Evolutionary conservation across 2,888 invertebrate species (phyloP).

Genomic region (Tenthredo livida): DNA sequence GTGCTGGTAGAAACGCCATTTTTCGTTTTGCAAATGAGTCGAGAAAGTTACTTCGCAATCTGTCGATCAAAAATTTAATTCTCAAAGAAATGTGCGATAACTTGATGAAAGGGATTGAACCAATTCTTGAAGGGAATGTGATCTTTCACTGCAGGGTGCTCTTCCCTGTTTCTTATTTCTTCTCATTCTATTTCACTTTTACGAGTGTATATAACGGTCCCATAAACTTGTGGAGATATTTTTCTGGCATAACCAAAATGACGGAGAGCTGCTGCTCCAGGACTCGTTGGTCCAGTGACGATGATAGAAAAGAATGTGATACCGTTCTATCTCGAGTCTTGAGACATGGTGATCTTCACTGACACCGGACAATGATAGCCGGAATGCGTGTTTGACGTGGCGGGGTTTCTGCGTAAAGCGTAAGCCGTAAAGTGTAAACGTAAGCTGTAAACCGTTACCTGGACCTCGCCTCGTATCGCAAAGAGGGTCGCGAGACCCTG

Average conservation of each 20-base stretch:
- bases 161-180: neutral
- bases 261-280: neutral
- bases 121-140: neutral
- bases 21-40: neutral
- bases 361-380: neutral
- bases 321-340: neutral
- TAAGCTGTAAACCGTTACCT: constrained; percentile 45
- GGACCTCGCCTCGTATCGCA: constrained; percentile 20
- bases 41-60: neutral
- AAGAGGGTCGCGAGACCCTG: constrained; percentile 41
- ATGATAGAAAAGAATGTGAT: neutral
- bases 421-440: constrained; percentile 40
- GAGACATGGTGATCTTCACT: neutral
- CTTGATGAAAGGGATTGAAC: neutral
- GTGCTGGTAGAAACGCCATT: neutral
- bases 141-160: neutral
- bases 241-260: neutral
- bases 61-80: neutral
- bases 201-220: neutral
- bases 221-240: neutral
- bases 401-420: constrained; percentile 26
- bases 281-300: neutral
- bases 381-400: constrained; percentile 18
- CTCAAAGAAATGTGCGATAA: neutral
- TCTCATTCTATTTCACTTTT: neutral